A percentile compares a stretch with the other conserved stretches of the same genome.
phyloP scores from a whole-genome alignment of 2,113 vertebrate genomes.

The Gorsachius goisagi region DNA sequence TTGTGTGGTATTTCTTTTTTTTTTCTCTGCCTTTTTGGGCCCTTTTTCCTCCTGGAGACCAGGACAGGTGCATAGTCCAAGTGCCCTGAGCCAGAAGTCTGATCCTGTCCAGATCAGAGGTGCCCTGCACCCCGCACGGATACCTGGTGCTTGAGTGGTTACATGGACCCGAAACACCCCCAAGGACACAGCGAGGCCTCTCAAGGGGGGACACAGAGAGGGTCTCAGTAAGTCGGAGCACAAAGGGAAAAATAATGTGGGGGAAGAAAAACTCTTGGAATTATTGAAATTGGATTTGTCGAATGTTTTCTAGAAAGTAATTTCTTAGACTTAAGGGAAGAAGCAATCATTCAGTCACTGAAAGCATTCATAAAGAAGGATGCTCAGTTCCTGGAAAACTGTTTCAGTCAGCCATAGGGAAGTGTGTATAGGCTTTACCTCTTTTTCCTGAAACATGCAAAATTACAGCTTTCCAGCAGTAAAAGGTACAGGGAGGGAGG shows the following conservation, averaged over 20 bases:
- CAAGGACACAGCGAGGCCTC: rapidly evolving
- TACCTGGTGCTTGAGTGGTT: background rate
- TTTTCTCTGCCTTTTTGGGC: background rate
- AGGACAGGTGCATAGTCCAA: background rate
- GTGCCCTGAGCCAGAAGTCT: background rate
- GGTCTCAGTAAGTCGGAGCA: background rate
- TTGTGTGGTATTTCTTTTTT: background rate
- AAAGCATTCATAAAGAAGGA: background rate
- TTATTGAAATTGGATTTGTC: background rate
- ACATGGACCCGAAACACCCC: rapidly evolving
- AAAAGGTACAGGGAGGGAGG: background rate
- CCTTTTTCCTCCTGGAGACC: background rate
- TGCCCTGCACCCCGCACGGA: rapidly evolving
- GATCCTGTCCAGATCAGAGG: background rate
- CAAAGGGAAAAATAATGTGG: background rate
- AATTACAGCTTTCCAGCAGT: background rate
- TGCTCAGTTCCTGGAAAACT: background rate
- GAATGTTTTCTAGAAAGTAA: background rate
- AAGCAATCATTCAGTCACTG: background rate
- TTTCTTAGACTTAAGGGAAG: background rate
- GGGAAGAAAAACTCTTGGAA: background rate
- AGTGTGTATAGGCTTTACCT: background rate
- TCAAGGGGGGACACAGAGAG: background rate
- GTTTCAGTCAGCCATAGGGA: background rate
- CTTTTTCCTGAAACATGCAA: background rate